Conservation (phyloP, 92 coral and sea anemone genomes). For the Porites cylindrica region DNA sequence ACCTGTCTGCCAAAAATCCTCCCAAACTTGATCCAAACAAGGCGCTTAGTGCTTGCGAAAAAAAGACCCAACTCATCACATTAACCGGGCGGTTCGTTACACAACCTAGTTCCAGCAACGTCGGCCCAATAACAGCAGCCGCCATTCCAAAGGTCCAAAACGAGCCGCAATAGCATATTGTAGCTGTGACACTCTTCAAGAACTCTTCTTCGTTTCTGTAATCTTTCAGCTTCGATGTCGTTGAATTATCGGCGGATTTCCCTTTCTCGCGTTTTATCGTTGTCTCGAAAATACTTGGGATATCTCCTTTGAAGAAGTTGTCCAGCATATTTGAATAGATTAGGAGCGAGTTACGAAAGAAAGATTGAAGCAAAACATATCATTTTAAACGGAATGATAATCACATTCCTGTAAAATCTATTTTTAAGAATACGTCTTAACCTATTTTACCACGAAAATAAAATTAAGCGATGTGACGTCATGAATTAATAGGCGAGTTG, state of each 20-base stretch:
- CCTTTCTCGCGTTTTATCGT: constrained; percentile 90
- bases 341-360: not conserved
- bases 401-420: constrained; percentile 8
- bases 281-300: constrained; percentile 91
- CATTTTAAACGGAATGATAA: constrained; percentile 9
- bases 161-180: constrained; percentile 94
- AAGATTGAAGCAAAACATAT: not conserved
- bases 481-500: not conserved
- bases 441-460: not conserved
- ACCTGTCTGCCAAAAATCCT: constrained; percentile 97
- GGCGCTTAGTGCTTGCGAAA: constrained; percentile 93
- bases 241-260: constrained; percentile 34
- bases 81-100: constrained; percentile 82
- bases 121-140: constrained; percentile 96
- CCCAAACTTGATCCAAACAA: constrained; percentile 94
- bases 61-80: constrained; percentile 92
- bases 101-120: constrained; percentile 95
- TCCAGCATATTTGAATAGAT: constrained; percentile 71
- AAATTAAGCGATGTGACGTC: constrained; percentile 39
- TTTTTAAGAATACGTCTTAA: not conserved
- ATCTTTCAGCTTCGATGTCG: constrained; percentile 65
- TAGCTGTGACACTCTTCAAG: constrained; percentile 79
- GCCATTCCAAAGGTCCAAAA: constrained; percentile 98
- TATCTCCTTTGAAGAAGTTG: constrained; percentile 94
- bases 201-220: constrained; percentile 97